phyloP scores from a whole-genome alignment of 2,113 vertebrate genomes.

The Callaeas wilsoni region DNA sequence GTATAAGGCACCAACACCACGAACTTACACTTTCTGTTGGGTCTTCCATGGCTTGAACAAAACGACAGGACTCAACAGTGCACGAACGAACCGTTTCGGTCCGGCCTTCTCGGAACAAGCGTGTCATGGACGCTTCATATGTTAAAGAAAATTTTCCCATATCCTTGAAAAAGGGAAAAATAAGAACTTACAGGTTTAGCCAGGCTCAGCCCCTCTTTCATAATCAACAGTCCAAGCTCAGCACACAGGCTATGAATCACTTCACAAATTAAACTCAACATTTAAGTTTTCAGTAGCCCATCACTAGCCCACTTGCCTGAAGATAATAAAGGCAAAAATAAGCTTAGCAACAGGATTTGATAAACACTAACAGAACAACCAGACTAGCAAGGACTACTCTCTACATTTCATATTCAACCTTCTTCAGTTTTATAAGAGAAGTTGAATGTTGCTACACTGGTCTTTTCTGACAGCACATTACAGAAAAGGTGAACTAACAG shows the following conservation, averaged over 20 bases:
- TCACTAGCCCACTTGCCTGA: not conserved
- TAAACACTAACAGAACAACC: not conserved
- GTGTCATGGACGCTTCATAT: slow-evolving; percentile 97
- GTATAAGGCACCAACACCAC: not conserved
- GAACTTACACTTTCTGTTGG: slow-evolving; percentile 76
- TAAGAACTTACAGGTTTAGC: not conserved
- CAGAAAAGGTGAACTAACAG: not conserved
- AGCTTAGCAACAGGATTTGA: not conserved
- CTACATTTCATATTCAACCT: not conserved
- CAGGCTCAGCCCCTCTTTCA: not conserved
- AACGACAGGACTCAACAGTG: slow-evolving; percentile 80
- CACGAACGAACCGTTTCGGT: slow-evolving; percentile 97
- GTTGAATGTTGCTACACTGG: not conserved
- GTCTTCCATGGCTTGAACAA: slow-evolving; percentile 85
- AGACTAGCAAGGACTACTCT: not conserved
- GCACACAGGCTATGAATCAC: not conserved
- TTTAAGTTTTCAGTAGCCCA: not conserved
- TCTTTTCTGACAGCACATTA: not conserved
- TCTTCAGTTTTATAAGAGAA: not conserved
- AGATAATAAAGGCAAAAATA: not conserved
- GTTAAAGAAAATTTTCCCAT: slow-evolving; percentile 95
- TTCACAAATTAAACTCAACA: not conserved
- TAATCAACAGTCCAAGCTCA: not conserved
- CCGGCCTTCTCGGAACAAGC: slow-evolving; percentile 93
- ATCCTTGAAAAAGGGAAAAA: slow-evolving; percentile 73